Percentiles rank a stretch among this genome's conserved stretches.
These are phyloP conservation scores for Vannuccia rotundouncinata DNA, from an alignment of 2,888 invertebrate species.

Conservation along the genomic window DNA sequence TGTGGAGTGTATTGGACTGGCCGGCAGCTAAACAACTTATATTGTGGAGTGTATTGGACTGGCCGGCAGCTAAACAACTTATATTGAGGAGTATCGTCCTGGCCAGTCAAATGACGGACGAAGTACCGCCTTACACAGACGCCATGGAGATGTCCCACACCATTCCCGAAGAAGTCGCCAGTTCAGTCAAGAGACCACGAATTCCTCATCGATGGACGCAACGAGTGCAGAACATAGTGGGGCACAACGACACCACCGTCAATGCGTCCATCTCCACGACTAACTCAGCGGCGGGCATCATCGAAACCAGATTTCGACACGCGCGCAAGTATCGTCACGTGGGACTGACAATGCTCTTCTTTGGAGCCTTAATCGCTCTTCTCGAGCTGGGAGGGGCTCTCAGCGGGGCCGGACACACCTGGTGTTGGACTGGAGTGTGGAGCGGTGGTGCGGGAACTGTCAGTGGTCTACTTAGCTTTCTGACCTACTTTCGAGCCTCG, in stretches of 20 bases:
- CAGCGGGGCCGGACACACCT: not conserved
- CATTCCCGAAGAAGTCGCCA: too few relatives aligned
- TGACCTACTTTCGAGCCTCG: not conserved
- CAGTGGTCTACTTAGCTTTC: not conserved
- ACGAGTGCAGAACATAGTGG: not conserved
- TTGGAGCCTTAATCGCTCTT: not conserved
- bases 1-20: too few relatives aligned
- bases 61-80: too few relatives aligned
- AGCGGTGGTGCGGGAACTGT: not conserved
- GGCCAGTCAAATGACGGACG: too few relatives aligned
- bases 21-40: too few relatives aligned
- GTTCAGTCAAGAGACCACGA: too few relatives aligned
- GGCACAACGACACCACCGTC: too few relatives aligned
- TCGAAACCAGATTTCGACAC: not conserved
- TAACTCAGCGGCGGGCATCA: not conserved
- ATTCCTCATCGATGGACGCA: too few relatives aligned
- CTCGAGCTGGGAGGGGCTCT: not conserved
- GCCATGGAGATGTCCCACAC: not conserved
- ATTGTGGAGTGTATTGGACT: too few relatives aligned
- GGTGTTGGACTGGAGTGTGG: not conserved
- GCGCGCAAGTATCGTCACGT: not conserved
- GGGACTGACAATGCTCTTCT: not conserved
- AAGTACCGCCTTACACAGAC: too few relatives aligned
- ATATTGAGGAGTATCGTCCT: too few relatives aligned
- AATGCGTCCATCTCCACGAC: not conserved